A percentile compares a stretch with the other conserved stretches of the same genome.
Conservation (phyloP, 23 tunicate species). For the Phallusia fumigata region DNA sequence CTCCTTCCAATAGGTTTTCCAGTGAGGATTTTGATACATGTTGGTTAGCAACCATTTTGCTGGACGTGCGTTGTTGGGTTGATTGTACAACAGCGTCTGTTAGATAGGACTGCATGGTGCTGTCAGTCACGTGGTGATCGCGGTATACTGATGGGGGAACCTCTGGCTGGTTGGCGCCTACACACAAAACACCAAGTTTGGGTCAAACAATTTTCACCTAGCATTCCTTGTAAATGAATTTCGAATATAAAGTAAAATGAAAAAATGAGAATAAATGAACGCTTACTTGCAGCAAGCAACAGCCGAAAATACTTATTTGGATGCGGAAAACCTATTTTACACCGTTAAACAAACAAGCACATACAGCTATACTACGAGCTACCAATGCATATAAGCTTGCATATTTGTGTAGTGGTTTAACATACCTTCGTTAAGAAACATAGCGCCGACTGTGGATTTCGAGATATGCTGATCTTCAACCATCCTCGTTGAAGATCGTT, state of each 20-base stretch:
- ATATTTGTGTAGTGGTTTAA: too few relatives aligned
- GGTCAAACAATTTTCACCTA: too few relatives aligned
- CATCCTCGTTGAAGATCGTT: neutral
- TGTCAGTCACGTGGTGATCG: neutral
- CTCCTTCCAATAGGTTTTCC: neutral
- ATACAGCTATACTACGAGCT: neutral
- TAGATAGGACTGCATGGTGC: neutral
- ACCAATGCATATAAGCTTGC: neutral
- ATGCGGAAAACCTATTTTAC: too few relatives aligned
- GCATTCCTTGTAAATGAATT: too few relatives aligned
- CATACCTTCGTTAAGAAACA: neutral
- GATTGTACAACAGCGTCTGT: neutral
- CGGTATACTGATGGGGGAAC: too few relatives aligned
- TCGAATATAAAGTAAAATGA: too few relatives aligned
- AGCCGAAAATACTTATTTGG: too few relatives aligned
- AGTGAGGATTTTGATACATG: conserved; percentile 39
- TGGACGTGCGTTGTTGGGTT: neutral
- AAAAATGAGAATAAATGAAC: too few relatives aligned
- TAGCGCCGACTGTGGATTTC: conserved; percentile 4
- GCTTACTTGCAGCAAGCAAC: too few relatives aligned
- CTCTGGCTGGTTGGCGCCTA: too few relatives aligned
- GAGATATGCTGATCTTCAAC: conserved; percentile 32
- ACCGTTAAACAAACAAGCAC: too few relatives aligned
- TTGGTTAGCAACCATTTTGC: conserved; percentile 18
- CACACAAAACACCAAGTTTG: too few relatives aligned